Conservation (phyloP, 2,113 vertebrate genomes). For the Protomyctophum bolini region DNA sequence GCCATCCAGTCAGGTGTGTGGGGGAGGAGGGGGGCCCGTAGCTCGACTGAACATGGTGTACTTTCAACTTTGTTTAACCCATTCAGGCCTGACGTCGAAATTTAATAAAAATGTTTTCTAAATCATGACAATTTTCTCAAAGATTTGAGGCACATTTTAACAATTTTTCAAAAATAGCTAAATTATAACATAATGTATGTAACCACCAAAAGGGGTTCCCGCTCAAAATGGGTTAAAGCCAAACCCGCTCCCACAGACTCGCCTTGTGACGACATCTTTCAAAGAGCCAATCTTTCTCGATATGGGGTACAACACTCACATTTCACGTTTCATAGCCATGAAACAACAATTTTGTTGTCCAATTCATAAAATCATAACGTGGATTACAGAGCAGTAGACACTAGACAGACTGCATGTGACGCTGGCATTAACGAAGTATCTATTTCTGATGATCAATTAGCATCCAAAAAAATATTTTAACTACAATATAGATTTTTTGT, state of each 20-base stretch:
- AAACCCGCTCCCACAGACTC: background rate
- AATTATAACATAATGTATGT: no score
- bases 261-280: background rate
- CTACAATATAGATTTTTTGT: background rate
- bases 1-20: background rate
- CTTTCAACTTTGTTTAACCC: background rate
- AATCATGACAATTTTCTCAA: no score
- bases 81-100: no score
- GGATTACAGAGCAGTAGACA: no score
- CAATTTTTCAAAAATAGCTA: no score
- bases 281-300: background rate
- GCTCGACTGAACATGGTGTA: slow-evolving; percentile 5
- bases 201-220: no score
- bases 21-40: background rate
- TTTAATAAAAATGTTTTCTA: no score
- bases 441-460: background rate
- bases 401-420: no score
- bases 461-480: background rate
- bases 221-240: no score
- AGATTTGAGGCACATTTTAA: no score
- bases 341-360: background rate
- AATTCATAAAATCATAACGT: background rate
- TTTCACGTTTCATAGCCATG: background rate
- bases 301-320: background rate
- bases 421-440: background rate